Evolutionary conservation across 2,797 vertebrate genomes (phyloP).

Genomic region (Bovichtus variegatus): DNA sequence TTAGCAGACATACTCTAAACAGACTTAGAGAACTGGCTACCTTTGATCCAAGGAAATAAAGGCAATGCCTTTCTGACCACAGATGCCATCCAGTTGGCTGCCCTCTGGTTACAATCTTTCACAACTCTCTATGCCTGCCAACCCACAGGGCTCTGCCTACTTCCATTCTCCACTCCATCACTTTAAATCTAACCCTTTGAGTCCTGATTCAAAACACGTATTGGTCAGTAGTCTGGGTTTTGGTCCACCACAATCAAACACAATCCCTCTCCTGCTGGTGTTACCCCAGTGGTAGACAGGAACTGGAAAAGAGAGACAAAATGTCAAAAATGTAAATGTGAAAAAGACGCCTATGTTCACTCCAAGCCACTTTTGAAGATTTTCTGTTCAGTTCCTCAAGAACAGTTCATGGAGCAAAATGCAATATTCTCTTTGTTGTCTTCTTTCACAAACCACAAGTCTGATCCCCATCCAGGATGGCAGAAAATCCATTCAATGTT

Average conservation of each 20-base stretch:
- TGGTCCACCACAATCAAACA: constrained; percentile 77
- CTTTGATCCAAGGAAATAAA: constrained; percentile 76
- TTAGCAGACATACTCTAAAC: constrained; percentile 57
- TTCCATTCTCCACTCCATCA: constrained; percentile 79
- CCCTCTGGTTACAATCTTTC: constrained; percentile 69
- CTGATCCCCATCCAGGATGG: constrained; percentile 64
- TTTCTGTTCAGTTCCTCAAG: constrained; percentile 47
- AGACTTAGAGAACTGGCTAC: constrained; percentile 58
- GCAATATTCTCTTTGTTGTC: constrained; percentile 66
- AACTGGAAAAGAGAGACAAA: constrained; percentile 55
- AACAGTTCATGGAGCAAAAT: constrained; percentile 58
- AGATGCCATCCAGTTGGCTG: constrained; percentile 78
- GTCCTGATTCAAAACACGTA: constrained; percentile 69
- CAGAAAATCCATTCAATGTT: constrained; percentile 63
- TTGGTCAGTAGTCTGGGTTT: constrained; percentile 72
- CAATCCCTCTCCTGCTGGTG: constrained; percentile 68
- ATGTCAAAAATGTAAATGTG: constrained; percentile 53
- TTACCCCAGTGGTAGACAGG: constrained; percentile 54
- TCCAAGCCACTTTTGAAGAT: constrained; percentile 54
- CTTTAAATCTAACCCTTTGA: constrained; percentile 76
- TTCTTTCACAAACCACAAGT: constrained; percentile 63
- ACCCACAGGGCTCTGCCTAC: constrained; percentile 78
- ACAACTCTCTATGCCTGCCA: constrained; percentile 72
- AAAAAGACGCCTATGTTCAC: constrained; percentile 41
- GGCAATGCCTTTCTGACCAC: constrained; percentile 73